Evolutionary conservation across 2,888 invertebrate genomes (phyloP), one percentile per base, ranked within the genome.

Genomic region (Chirona hameri): DNA sequence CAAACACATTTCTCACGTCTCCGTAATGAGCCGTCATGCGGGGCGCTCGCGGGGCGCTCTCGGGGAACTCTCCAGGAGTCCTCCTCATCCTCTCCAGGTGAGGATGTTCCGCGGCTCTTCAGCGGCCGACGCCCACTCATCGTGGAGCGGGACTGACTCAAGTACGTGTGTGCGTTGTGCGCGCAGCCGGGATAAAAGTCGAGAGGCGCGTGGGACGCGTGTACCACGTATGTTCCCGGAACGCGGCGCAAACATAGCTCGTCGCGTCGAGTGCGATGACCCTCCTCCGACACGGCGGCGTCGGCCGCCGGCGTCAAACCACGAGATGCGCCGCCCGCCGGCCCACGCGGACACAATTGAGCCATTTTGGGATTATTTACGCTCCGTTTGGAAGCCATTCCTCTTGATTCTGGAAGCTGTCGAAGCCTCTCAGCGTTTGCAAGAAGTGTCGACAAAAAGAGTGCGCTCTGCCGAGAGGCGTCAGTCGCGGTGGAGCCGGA

Each of bases 341-440:
- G 0, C 31, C 31, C 31, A 18, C 18, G 39, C 39, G 39, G 39
- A 24, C 29, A 39, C 76, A 76, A 76, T 76, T 76, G 76, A 18
- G 39, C 76, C 76, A 76, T 39, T 76, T 76, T 29, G 39, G 2
- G 31, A 31, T 21, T 76, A 39, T 76, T 76, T 76, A 76, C 39
- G 39, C 39, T 39, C 0, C 39, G 76, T 31, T 39, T 27, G 39
- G 39, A 7, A 24, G 39, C 27, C 76, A 76, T 76, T 76, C 76
- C 76, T 76, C 76, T 76, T 76, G 76, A 76, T 76, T 76, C 39
- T 39, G 21, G 76, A 39, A 4, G 39, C 76, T 39, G 76, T 39
- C 76, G 76, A 76, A 39, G 76, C 31, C 76, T 39, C 76, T 76
- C 29, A 21, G 76, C 76, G 39, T 76, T 29, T 76, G 76, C 76